Evolutionary conservation across 2,888 invertebrate genomes (phyloP).

Genomic region (Acronicta aceris): DNA sequence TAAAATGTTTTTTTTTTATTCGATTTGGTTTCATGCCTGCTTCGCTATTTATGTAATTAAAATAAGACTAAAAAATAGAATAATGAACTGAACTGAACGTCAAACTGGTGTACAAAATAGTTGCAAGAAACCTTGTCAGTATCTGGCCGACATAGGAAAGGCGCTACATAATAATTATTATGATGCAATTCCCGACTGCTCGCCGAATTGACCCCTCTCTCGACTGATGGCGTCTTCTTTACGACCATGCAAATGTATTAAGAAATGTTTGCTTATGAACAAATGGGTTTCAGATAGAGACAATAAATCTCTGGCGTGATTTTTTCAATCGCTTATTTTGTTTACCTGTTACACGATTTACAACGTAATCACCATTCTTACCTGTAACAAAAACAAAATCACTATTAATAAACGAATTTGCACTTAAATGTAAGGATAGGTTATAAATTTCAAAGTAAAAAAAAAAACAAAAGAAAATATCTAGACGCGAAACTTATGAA

Average conservation of each 20-base stretch:
- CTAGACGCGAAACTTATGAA: slow-evolving; percentile 40
- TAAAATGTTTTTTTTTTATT: too few relatives aligned
- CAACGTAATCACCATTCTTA: slow-evolving; percentile 35
- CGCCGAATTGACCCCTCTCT: not conserved
- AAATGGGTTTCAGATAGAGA: too few relatives aligned
- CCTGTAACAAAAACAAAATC: slow-evolving; percentile 54
- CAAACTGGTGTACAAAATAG: too few relatives aligned
- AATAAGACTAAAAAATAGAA: too few relatives aligned
- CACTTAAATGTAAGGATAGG: too few relatives aligned
- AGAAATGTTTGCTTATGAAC: not conserved
- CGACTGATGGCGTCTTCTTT: not conserved
- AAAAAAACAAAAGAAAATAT: not conserved
- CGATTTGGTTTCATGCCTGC: too few relatives aligned
- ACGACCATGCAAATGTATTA: not conserved
- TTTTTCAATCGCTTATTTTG: not conserved
- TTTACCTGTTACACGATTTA: not conserved
- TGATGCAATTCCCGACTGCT: not conserved
- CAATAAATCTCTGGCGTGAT: too few relatives aligned
- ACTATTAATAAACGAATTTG: not conserved
- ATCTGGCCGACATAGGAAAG: too few relatives aligned
- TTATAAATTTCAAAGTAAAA: too few relatives aligned
- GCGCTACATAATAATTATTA: not conserved
- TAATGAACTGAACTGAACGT: too few relatives aligned
- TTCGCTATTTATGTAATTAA: too few relatives aligned
- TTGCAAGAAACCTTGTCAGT: too few relatives aligned